Conservation (phyloP, 2,113 vertebrate genomes). For the Leptocoma aspasia region DNA sequence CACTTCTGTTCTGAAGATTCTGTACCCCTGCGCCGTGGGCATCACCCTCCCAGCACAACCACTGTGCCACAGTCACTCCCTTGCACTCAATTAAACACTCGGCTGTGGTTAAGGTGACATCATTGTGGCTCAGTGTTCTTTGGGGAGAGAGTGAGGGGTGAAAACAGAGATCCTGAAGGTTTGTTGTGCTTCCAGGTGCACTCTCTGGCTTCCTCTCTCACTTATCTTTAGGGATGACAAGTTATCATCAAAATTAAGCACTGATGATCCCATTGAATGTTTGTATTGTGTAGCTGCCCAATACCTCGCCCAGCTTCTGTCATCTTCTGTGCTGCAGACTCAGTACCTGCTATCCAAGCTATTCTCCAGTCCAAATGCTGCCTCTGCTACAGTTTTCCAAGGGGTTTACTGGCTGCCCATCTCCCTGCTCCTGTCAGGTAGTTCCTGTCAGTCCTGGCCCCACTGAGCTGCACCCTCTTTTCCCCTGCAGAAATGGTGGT, state of each 20-base stretch:
- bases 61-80: background rate
- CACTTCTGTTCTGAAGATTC: background rate
- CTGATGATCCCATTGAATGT: background rate
- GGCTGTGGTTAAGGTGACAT: conserved; percentile 39
- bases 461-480: background rate
- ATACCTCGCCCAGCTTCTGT: background rate
- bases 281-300: background rate
- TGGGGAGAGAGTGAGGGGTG: background rate
- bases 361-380: background rate
- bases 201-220: background rate
- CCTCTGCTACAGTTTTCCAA: background rate
- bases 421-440: background rate
- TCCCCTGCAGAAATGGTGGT: background rate
- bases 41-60: background rate
- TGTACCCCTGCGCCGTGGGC: background rate
- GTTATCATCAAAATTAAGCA: background rate
- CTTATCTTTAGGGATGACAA: background rate
- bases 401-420: background rate
- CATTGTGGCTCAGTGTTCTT: background rate
- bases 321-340: background rate
- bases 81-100: conserved; percentile 24
- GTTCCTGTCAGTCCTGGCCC: background rate
- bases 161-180: background rate
- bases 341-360: background rate
- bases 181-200: background rate